Base-by-base conservation (phyloP, 1,140 invertebrate genomes). In the Drosophila funebris region DNA sequence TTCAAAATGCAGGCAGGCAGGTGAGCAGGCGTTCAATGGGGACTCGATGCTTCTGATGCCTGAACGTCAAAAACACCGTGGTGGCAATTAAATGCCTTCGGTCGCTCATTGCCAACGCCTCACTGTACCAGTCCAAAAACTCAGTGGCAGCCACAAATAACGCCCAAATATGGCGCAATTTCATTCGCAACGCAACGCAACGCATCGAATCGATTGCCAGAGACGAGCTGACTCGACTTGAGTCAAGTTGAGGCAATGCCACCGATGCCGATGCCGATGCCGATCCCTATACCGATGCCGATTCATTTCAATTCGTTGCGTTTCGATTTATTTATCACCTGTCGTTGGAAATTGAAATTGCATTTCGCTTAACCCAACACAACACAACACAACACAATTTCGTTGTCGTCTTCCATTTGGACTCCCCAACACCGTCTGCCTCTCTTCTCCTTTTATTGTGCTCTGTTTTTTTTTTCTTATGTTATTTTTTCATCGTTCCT, bases 291-390 rank as follows among this genome's bases (percentile, higher is more conserved):
- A 8, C 62, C 73, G 78, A 46, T 70, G 43, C 24, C 76, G 66
- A 76, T 76, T 76, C 76, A 76, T 67, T 88, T 88, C 82, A 88
- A 88, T 88, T 88, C 82, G 75, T 68, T 81, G 74, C 66, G 75
- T 71, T 82, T 90, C 87, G 87, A 90, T 90, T 90, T 90, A 90
- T 90, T 90, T 90, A 90, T 90, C 87, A 90, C 87, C 87, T 90
- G 87, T 90, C 87, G 87, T 82, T 82, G 76, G 46, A 90, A 90
- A 90, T 90, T 90, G 87, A 90, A 90, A 90, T 90, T 90, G 87
- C 87, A 79, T 89, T 89, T 69, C 62, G 72, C 68, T 73, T 60
- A 48, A 50, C 31, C 0, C 58, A 61, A n/a, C n/a, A 39, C 24
- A 46, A 14, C 20, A 24, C 18, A 9, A 6, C 18, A 54, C 7